phyloP scores from a whole-genome alignment of 2,888 invertebrate species.

The Epistrophe grossulariae region DNA sequence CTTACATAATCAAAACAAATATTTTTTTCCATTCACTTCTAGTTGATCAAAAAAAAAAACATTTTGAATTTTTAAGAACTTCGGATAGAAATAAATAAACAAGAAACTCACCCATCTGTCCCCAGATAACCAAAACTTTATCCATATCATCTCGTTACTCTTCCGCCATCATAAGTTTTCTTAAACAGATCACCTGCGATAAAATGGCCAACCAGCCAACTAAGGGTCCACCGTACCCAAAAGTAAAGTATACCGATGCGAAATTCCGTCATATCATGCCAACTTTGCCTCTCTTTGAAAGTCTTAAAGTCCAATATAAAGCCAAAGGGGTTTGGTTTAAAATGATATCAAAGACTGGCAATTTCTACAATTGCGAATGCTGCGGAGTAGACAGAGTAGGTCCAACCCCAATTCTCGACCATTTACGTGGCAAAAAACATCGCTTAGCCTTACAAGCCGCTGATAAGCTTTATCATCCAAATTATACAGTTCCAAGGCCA shows the following conservation, averaged over 20 bases:
- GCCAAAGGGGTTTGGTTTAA: conserved; percentile 74
- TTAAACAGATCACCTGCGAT: not conserved
- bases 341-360: conserved; percentile 72
- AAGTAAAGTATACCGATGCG: conserved; percentile 51
- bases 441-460: conserved; percentile 76
- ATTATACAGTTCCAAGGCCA: conserved; percentile 75
- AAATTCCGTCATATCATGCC: conserved; percentile 77
- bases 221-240: conserved; percentile 62
- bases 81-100: not conserved
- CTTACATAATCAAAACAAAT: conserved; percentile 69
- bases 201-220: conserved; percentile 33
- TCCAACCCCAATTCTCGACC: conserved; percentile 78
- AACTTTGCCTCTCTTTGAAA: conserved; percentile 77
- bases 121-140: no score
- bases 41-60: conserved; percentile 62
- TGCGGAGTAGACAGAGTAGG: conserved; percentile 79
- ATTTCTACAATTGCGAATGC: conserved; percentile 77
- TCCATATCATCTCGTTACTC: not conserved
- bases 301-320: conserved; percentile 78
- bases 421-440: conserved; percentile 81
- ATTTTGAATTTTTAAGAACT: conserved; percentile 48
- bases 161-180: not conserved
- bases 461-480: conserved; percentile 77
- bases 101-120: not conserved
- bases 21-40: conserved; percentile 75